Evolutionary conservation across 2,113 vertebrate genomes (phyloP).

Genomic region (Neolamprologus falcicula): DNA sequence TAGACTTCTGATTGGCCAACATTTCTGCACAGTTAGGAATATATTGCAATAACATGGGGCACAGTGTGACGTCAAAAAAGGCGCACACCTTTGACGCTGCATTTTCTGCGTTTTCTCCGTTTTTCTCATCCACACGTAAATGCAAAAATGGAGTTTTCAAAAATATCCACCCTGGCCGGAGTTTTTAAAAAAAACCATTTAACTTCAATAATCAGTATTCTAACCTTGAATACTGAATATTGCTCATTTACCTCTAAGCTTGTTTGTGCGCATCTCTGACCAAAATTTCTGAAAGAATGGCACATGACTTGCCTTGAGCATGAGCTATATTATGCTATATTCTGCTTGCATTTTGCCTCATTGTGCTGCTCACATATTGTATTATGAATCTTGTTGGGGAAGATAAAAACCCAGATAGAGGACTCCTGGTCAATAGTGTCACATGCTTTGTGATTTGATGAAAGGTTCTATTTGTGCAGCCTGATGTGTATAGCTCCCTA

Average conservation of each 20-base stretch:
- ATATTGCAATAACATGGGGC: too few relatives aligned
- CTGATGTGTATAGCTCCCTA: conserved; percentile 56
- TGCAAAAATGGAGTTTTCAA: too few relatives aligned
- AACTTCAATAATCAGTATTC: not conserved
- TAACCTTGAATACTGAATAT: not conserved
- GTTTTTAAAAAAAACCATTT: fast-evolving
- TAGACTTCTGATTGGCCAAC: too few relatives aligned
- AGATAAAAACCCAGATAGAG: conserved; percentile 21
- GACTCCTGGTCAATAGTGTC: conserved; percentile 59
- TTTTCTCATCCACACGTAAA: too few relatives aligned
- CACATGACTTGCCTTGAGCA: not conserved
- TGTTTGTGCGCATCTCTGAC: not conserved
- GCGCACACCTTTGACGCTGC: too few relatives aligned
- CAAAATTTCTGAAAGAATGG: not conserved
- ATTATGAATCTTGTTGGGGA: conserved; percentile 13
- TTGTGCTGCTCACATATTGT: not conserved
- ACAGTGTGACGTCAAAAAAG: too few relatives aligned
- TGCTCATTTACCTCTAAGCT: not conserved
- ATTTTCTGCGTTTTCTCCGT: too few relatives aligned
- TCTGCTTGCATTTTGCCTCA: not conserved
- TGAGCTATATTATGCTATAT: not conserved
- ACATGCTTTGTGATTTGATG: conserved; percentile 71
- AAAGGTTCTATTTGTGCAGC: conserved; percentile 64
- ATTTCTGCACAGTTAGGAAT: too few relatives aligned
- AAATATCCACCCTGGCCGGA: too few relatives aligned